Conservation (phyloP, 2,888 invertebrate species). For the Gastracanthus pulcherrimus region DNA sequence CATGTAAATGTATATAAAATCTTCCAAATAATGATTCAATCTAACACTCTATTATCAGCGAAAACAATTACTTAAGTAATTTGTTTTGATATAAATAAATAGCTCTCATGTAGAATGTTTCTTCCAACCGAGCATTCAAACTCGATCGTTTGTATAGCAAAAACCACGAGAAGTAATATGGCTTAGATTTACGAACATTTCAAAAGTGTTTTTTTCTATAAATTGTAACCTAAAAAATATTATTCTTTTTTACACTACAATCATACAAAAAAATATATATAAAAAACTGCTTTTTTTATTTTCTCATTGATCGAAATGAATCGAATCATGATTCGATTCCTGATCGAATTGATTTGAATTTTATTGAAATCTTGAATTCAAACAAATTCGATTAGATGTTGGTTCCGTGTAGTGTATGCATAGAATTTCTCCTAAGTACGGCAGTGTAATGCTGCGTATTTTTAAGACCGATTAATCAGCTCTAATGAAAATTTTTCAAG, state of each 20-base stretch:
- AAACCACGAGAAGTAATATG: neutral
- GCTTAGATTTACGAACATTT: neutral
- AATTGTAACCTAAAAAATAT: neutral
- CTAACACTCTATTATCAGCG: neutral
- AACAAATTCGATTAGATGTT: too few relatives aligned
- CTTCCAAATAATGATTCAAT: neutral
- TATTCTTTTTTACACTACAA: neutral
- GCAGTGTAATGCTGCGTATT: neutral
- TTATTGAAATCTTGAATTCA: too few relatives aligned
- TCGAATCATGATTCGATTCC: too few relatives aligned
- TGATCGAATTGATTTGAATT: too few relatives aligned
- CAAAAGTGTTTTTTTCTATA: neutral
- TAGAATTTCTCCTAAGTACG: neutral
- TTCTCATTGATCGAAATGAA: too few relatives aligned
- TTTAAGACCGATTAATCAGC: neutral
- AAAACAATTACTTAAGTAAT: neutral
- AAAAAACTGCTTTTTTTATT: neutral
- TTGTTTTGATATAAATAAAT: neutral
- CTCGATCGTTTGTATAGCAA: neutral
- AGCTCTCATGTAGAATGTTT: neutral
- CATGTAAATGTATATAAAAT: neutral
- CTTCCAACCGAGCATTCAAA: neutral
- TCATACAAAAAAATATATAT: neutral
- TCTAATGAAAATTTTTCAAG: neutral
- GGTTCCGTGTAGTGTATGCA: too few relatives aligned